phyloP scores from a whole-genome alignment of 2,113 vertebrate genomes.

The Stomatorhinus ivindoensis region DNA sequence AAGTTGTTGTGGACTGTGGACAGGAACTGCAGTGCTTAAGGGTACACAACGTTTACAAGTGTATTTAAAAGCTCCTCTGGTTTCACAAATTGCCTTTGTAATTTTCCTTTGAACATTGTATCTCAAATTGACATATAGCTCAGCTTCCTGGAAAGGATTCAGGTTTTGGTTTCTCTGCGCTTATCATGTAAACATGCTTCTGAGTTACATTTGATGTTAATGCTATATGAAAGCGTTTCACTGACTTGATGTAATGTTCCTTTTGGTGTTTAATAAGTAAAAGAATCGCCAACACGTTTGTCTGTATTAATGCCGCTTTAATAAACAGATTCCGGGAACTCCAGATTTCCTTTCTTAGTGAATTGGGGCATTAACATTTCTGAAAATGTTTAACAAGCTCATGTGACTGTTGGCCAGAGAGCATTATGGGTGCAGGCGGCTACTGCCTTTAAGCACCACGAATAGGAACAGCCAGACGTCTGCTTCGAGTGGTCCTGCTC shows the following conservation, averaged over 20 bases:
- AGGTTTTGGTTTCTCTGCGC: background rate
- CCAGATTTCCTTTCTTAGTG: background rate
- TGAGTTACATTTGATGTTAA: background rate
- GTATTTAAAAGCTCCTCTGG: background rate
- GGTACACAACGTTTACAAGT: background rate
- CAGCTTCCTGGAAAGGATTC: background rate
- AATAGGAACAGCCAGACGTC: background rate
- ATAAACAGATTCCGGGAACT: background rate
- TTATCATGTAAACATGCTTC: background rate
- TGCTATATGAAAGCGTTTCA: background rate
- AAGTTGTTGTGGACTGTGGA: background rate
- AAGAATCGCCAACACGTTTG: background rate
- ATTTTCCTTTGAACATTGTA: background rate
- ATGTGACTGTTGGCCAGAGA: background rate
- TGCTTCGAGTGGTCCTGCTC: background rate
- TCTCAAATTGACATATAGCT: background rate
- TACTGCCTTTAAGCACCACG: background rate
- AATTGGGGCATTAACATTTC: slow-evolving; percentile 2
- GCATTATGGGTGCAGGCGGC: background rate
- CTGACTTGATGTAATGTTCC: background rate
- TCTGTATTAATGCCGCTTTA: background rate
- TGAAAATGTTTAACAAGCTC: background rate
- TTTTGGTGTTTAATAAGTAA: background rate
- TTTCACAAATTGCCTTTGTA: background rate
- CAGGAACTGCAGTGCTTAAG: background rate